Evolutionary conservation across 2,113 vertebrate species (phyloP), one percentile per base, ranked within the genome.

Genomic region (Monopterus albus): DNA sequence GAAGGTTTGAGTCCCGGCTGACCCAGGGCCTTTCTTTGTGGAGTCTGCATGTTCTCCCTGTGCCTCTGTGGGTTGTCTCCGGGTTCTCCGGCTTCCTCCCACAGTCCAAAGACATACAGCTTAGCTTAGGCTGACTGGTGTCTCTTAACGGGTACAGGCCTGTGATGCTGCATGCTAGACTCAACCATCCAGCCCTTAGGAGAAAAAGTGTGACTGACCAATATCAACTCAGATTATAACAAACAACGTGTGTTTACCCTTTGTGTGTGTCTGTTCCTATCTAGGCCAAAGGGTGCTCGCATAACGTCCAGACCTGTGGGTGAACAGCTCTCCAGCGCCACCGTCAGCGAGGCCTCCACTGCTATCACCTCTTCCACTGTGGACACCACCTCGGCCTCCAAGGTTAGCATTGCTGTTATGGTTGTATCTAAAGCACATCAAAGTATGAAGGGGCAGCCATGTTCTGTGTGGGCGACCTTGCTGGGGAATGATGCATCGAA

Each of bases 331-430:
- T 95, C 95, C 90, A 98, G 96, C 91, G 85, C 96, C 92, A 95
- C 96, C 86, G 92, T 97, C 92, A 98, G 97, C 36, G 97, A 98
- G 81, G 91, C 94, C 0, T 98, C 97, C 69, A 96, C 96, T 1
- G 88, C 93, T 17, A 91, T 95, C 82, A 97, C 95, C 63, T 85
- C 93, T 0, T 96, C 97, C 78, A 95, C 95, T 7, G 83, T 95
- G 82, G 96, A 96, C 85, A 57, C 86, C 71, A 93, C 93, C 57
- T 87, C 92, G 43, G 92, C 78, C 62, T 83, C 89, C 38, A 98
- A 96, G 96, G 97, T 90, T 1, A 18, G 78, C 39, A 15, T 50
- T 20, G 7, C 4, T 25, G 20, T 12, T 13, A 13, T 33, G 18
- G 5, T 40, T 53, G 28, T 33, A 6, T 45, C 0, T 26, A 23